These are phyloP conservation scores for Lepisosteus oculatus DNA, from an alignment of 2,113 vertebrate genomes.

Conservation along the genomic window DNA sequence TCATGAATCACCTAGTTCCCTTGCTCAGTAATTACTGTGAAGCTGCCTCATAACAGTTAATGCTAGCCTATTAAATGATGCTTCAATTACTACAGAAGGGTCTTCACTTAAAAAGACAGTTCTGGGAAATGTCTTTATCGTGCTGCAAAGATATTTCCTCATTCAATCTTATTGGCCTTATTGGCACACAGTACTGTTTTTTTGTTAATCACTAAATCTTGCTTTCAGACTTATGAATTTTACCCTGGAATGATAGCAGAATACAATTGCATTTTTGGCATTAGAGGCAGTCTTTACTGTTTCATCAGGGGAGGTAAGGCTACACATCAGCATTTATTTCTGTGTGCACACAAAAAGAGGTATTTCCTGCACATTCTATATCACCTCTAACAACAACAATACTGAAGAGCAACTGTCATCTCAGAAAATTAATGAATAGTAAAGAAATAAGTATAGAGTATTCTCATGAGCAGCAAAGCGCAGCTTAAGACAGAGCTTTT, in stretches of 20 bases:
- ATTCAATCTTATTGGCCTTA: not conserved
- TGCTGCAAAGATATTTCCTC: conserved; percentile 2
- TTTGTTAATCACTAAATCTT: not conserved
- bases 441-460: too few species aligned
- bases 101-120: not conserved
- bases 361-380: too few species aligned
- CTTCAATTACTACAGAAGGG: conserved; percentile 4
- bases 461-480: too few species aligned
- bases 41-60: conserved; percentile 16
- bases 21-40: conserved; percentile 21
- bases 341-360: too few species aligned
- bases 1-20: conserved; percentile 23
- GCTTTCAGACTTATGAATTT: not conserved
- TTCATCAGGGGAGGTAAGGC: not conserved
- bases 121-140: not conserved
- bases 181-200: not conserved
- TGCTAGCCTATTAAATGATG: conserved; percentile 17
- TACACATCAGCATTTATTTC: too few species aligned
- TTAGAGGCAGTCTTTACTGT: not conserved
- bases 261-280: not conserved
- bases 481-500: too few species aligned
- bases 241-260: not conserved
- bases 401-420: too few species aligned
- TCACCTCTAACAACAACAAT: too few species aligned
- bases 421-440: too few species aligned